Base-by-base conservation (phyloP, 1,140 invertebrate species). In the Trachelipus rathkii region DNA sequence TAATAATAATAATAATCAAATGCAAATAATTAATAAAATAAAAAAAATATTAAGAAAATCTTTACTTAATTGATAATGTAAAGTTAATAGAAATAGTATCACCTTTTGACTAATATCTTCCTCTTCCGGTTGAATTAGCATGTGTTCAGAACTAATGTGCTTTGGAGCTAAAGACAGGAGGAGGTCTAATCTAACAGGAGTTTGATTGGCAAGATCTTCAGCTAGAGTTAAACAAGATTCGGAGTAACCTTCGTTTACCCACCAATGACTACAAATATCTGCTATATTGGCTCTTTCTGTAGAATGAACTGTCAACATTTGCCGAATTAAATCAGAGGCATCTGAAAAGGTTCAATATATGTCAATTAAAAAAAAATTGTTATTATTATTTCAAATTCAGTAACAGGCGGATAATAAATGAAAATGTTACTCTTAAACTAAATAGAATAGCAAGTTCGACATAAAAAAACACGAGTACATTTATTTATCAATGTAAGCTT, bases 221-320 rank as follows among this genome's bases (percentile, higher is more conserved):
- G 94, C 93, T 75, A 94, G 89, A 74, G 93, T 92, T 69, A 96
- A 86, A 84, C 95, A 96, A 60, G 90, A 92, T 68, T 91, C 89
- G 72, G 91, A 89, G 82, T 94, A 94, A 10, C 91, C 93, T 80
- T 93, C 88, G 86, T 99, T 98, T 66, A 98, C 85, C 90, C 90
- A 91, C 93, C 93, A 93, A 87, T 99, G 94, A 24, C 90, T 89
- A 83, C 96, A 97, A 60, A 99, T 96, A 84, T 95, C 94, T 79
- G 93, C 91, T 79, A 99, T 95, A 80, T 93, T 94, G 8, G 96
- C 95, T 82, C 97, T 87, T 83, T 93, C 90, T 19, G 89, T 86
- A 0, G 96, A 95, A 83, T 94, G 93, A 0, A 98, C 95, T 0
- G 94, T 95, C 73, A 99, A 86, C 91, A 99, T 95, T 74, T 94